Percentiles rank a stretch among this genome's conserved stretches.
These are phyloP conservation scores for Menidia menidia DNA, from an alignment of 2,797 vertebrate genomes.

Conservation along the genomic window DNA sequence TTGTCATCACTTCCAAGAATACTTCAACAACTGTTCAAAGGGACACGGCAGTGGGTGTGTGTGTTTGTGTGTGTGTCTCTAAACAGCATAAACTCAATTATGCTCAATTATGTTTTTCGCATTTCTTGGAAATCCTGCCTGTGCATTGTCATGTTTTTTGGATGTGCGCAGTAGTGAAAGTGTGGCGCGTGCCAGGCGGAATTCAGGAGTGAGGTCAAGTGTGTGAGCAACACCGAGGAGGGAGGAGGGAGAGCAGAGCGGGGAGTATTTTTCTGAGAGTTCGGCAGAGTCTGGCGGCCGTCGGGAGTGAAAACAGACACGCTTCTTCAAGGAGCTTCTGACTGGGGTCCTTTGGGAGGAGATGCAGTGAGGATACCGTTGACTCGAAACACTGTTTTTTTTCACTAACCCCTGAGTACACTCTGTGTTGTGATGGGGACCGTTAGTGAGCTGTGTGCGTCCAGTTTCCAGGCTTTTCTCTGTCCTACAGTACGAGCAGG, in stretches of 20 bases:
- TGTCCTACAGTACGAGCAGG: constrained; percentile 79
- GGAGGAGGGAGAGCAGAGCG: constrained; percentile 33
- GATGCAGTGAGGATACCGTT: constrained; percentile 41
- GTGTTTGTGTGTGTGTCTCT: constrained; percentile 32
- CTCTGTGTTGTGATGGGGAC: constrained; percentile 83
- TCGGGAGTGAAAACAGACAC: constrained; percentile 29
- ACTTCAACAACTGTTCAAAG: constrained; percentile 72
- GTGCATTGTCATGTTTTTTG: not conserved
- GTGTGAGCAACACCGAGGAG: constrained; percentile 55
- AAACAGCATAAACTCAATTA: not conserved
- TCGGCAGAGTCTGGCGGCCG: constrained; percentile 55
- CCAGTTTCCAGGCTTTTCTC: constrained; percentile 92
- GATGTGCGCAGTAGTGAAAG: constrained; percentile 8
- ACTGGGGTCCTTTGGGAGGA: constrained; percentile 10
- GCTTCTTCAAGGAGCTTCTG: constrained; percentile 10
- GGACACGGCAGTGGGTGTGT: constrained; percentile 46
- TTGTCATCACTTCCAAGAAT: constrained; percentile 77
- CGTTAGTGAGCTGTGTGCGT: constrained; percentile 91
- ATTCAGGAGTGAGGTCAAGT: constrained; percentile 66
- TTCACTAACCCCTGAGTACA: constrained; percentile 30
- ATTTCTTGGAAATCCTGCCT: not conserved
- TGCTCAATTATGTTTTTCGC: not conserved
- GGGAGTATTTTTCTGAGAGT: constrained; percentile 56
- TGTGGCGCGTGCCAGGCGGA: constrained; percentile 29
- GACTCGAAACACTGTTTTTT: constrained; percentile 3